Percentiles rank a stretch among this genome's conserved stretches.
phyloP scores from a whole-genome alignment of 2,888 invertebrate species.

The Caenorhabditis becei region DNA sequence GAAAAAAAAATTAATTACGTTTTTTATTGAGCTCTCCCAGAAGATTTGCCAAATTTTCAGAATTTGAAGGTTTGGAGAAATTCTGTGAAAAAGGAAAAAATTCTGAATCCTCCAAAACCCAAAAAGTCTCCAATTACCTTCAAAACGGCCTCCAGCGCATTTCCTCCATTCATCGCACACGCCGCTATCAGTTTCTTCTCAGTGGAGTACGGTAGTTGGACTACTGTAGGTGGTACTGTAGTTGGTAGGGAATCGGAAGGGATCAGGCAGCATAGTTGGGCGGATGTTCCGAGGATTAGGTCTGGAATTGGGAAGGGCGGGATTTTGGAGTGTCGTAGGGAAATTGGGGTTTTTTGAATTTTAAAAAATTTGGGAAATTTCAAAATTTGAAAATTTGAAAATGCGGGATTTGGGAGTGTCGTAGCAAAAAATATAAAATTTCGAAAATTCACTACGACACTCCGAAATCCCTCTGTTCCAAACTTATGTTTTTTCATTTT shows the following conservation, averaged over 20 bases:
- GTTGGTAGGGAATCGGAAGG: neutral
- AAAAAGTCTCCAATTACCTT: slow-evolving; percentile 20
- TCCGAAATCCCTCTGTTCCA: too few relatives aligned
- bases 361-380: too few relatives aligned
- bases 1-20: neutral
- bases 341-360: too few relatives aligned
- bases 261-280: slow-evolving; percentile 60
- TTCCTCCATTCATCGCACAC: slow-evolving; percentile 68
- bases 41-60: neutral
- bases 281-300: slow-evolving; percentile 65
- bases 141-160: slow-evolving; percentile 59
- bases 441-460: too few relatives aligned
- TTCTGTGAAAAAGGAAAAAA: slow-evolving; percentile 15
- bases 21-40: slow-evolving; percentile 30
- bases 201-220: slow-evolving; percentile 52
- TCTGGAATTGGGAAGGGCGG: slow-evolving; percentile 44
- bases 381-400: too few relatives aligned
- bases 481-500: too few relatives aligned
- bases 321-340: too few relatives aligned
- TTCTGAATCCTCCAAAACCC: neutral
- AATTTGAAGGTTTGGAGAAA: neutral
- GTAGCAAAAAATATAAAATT: too few relatives aligned
- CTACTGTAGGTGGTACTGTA: slow-evolving; percentile 48
- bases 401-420: too few relatives aligned
- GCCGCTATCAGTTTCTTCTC: slow-evolving; percentile 44